Evolutionary conservation across 2,797 vertebrate species (phyloP), one percentile per base, ranked within the genome.

Genomic region (Eleutherodactylus coqui): DNA sequence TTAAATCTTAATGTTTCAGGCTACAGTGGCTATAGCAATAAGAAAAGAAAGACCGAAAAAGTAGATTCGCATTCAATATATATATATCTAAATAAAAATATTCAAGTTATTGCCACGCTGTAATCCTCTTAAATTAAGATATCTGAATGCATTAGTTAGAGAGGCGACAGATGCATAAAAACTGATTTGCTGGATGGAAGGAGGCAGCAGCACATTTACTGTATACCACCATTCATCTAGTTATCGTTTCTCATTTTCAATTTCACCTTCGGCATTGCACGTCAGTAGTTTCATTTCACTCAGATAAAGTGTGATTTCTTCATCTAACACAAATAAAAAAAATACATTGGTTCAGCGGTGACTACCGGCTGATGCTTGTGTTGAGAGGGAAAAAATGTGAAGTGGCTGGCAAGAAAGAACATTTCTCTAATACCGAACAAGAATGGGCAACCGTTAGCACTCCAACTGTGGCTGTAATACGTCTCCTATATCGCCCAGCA

Each of bases 221-320:
- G 82, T 85, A 87, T 38, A 85, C 79, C 82, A 43, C 86, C 38
- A 73, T 85, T 80, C 77, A 49, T 3, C 81, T 76, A 87, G 86
- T 87, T 87, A 84, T 62, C 78, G 32, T 82, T 64, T 81, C 77
- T 87, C 82, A 87, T 85, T 84, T 87, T 51, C 86, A 87, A 87
- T 87, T 87, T 87, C 86, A 87, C 86, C 86, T 87, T 85, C 70
- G 77, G 86, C 86, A 87, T 79, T 87, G 73, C 82, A 81, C 86
- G 78, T 84, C 86, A 81, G 82, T 85, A 76, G 82, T 85, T 87
- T 87, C 86, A 87, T 87, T 85, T 87, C 86, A 85, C 82, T 81
- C 82, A 85, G 77, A 87, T 87, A 84, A 87, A 87, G 86, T 87
- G 86, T 87, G 82, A 87, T 84, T 84, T 87, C 86, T 87, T 81